phyloP scores from a whole-genome alignment of 2,797 vertebrate genomes.

The Scyliorhinus canicula region DNA sequence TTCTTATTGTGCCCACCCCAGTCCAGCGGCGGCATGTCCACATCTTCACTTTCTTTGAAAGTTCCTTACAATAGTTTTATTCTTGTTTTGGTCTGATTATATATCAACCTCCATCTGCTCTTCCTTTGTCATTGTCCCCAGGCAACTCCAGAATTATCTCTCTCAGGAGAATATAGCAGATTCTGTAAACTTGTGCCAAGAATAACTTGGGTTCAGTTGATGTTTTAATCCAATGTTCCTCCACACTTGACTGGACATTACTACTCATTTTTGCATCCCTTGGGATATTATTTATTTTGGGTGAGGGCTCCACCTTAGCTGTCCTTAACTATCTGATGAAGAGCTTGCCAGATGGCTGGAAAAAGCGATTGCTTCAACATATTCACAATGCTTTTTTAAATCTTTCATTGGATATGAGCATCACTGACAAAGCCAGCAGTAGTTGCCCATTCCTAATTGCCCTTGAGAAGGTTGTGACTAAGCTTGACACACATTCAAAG shows the following conservation, averaged over 20 bases:
- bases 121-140: not conserved
- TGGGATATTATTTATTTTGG: not conserved
- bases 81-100: not conserved
- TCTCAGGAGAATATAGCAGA: not conserved
- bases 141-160: not conserved
- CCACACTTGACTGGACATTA: not conserved
- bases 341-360: not conserved
- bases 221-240: not conserved
- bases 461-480: not conserved
- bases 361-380: not conserved
- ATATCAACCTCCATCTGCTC: not conserved
- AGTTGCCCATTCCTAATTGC: not conserved
- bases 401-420: not conserved
- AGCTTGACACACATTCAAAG: not conserved
- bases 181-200: not conserved
- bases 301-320: not conserved
- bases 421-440: not conserved
- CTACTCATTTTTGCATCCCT: not conserved
- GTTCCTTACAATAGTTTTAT: not conserved
- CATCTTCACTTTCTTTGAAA: not conserved
- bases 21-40: no score
- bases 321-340: not conserved
- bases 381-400: not conserved
- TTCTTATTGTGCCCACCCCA: no score
- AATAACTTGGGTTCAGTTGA: not conserved